Evolutionary conservation across 2,888 invertebrate genomes (phyloP).

Genomic region (Antitype chi): DNA sequence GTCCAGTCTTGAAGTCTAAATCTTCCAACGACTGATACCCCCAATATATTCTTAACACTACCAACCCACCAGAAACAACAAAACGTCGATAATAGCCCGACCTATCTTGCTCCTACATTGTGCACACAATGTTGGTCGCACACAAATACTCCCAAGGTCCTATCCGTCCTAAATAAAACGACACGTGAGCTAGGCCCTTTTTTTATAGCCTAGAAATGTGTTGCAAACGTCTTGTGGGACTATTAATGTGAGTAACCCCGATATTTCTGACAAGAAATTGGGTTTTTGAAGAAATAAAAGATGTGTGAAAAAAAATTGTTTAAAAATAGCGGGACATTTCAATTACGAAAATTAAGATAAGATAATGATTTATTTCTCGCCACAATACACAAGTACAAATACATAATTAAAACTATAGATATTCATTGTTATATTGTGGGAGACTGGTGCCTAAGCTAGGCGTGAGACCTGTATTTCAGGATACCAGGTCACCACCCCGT

Average conservation of each 20-base stretch:
- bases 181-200: constrained; percentile 48
- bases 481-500: too few relatives aligned
- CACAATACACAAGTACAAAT: too few relatives aligned
- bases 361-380: too few relatives aligned
- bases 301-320: neutral
- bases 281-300: neutral
- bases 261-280: constrained; percentile 14
- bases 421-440: too few relatives aligned
- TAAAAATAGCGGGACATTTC: constrained; percentile 14
- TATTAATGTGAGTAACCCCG: constrained; percentile 29
- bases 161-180: constrained; percentile 60
- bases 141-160: constrained; percentile 65
- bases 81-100: constrained; percentile 28
- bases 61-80: constrained; percentile 32
- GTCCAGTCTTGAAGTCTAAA: neutral
- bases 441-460: too few relatives aligned
- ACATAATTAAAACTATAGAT: too few relatives aligned
- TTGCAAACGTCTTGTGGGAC: constrained; percentile 1
- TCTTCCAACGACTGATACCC: neutral
- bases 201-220: constrained; percentile 50
- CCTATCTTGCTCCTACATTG: constrained; percentile 47
- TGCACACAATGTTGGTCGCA: constrained; percentile 50
- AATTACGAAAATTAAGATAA: neutral
- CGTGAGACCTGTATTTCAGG: too few relatives aligned
- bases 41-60: neutral